A percentile compares a stretch with the other conserved stretches of the same genome.
Conservation (phyloP, 2,888 invertebrate genomes). For the Lycia hirtaria region DNA sequence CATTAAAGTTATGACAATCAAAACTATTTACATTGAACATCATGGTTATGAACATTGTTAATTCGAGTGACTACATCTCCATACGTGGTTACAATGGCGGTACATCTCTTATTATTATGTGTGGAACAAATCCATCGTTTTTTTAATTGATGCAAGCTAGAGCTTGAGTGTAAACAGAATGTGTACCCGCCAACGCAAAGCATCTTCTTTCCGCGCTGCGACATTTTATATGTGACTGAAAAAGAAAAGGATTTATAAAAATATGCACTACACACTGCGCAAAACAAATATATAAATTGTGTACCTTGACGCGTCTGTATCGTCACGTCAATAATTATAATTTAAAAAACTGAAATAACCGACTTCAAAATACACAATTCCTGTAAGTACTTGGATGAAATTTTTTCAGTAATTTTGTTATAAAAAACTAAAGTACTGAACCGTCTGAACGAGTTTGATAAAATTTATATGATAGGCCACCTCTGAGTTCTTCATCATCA, state of each 20-base stretch:
- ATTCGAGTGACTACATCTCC: conserved; percentile 35
- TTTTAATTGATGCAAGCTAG: background rate
- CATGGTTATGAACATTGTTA: conserved; percentile 49
- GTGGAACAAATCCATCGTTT: conserved; percentile 28
- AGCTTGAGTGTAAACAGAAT: background rate
- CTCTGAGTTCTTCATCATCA: too few species aligned
- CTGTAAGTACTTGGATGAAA: too few species aligned
- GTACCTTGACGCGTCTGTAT: too few species aligned
- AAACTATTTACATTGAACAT: too few species aligned
- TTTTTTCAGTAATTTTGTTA: too few species aligned
- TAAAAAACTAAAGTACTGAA: too few species aligned
- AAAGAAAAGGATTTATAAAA: background rate
- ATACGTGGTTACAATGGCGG: conserved; percentile 33
- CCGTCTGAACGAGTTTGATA: too few species aligned
- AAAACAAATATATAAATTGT: conserved; percentile 47
- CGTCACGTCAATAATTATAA: too few species aligned
- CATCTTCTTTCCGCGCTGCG: background rate
- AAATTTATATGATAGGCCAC: too few species aligned
- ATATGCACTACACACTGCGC: background rate
- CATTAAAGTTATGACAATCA: too few species aligned
- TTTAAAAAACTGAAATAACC: too few species aligned
- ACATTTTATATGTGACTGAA: background rate
- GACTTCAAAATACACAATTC: too few species aligned
- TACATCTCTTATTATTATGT: conserved; percentile 31
- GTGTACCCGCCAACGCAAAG: conserved; percentile 1